phyloP scores from a whole-genome alignment of 2,888 invertebrate species.

The Digitonthophagus gazella region DNA sequence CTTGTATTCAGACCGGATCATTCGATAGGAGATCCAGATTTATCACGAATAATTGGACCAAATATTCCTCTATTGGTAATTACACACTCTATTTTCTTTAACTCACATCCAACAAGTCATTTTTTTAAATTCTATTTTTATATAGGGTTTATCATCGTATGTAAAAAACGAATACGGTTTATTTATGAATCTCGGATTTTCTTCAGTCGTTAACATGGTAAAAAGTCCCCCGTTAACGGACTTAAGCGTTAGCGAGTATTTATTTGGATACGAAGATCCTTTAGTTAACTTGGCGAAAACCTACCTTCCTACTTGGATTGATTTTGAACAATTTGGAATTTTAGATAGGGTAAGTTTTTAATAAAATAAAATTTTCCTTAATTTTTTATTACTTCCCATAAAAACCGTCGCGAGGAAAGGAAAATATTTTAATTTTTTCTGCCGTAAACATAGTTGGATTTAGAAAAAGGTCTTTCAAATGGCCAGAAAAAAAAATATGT shows the following conservation, averaged over 20 bases:
- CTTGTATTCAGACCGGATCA: slow-evolving; percentile 62
- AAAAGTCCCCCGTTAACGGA: slow-evolving; percentile 63
- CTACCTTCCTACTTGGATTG: slow-evolving; percentile 72
- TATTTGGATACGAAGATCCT: slow-evolving; percentile 82
- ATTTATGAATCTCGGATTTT: slow-evolving; percentile 60
- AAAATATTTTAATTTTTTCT: too few species aligned
- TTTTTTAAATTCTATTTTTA: slow-evolving; percentile 24
- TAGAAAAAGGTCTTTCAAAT: too few species aligned
- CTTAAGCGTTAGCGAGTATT: slow-evolving; percentile 65
- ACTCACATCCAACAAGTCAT: too few species aligned
- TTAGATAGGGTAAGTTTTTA: slow-evolving; percentile 68
- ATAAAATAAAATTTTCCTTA: neutral
- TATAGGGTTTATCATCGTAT: slow-evolving; percentile 60
- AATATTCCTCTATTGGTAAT: slow-evolving; percentile 74
- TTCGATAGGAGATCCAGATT: slow-evolving; percentile 64
- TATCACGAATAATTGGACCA: slow-evolving; percentile 61
- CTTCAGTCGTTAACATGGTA: slow-evolving; percentile 57
- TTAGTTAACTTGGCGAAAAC: slow-evolving; percentile 68
- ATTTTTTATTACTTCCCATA: slow-evolving; percentile 3
- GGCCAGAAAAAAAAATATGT: too few species aligned
- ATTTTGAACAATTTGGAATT: slow-evolving; percentile 77
- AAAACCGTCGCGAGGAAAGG: too few species aligned
- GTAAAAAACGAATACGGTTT: slow-evolving; percentile 53
- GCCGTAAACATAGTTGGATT: too few species aligned
- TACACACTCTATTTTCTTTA: slow-evolving; percentile 27